Evolutionary conservation across 2,888 invertebrate species (phyloP), one percentile per base, ranked within the genome.

Genomic region (Oscheius sp.): DNA sequence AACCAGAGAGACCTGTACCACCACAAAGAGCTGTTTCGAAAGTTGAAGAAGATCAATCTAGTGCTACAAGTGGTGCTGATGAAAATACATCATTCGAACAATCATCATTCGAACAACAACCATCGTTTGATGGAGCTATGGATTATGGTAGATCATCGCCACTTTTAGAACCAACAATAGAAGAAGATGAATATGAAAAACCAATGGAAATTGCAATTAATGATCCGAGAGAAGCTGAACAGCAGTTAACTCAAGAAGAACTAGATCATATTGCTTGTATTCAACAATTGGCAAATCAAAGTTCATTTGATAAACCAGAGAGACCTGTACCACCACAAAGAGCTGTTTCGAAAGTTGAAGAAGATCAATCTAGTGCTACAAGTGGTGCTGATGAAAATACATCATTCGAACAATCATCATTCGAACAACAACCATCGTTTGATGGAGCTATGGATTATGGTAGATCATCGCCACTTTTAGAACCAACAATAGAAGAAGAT

Each of bases 211-310:
- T 17, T 32, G 5, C 8, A 14, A 36, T 36, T 8, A 14, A 9
- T 9, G 36, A 36, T 12, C 20, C 14, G 24, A 12, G n/a, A 9
- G 26, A n/a, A 9, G 24, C 6, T 26, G 17, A 6, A 1, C 28
- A 51, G 26, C 51, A 28, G 2, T 30, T 51, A 20, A 30, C 74
- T 71, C 59, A 74, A 68, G 70, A 56, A 22, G 74, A 74, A 50
- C 71, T 77, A n/a, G 74, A 72, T 44, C 78, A 78, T 49, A 77
- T 77, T 32, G 72, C 72, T 8, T 59, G 59, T 49, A 72, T 74
- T n/a, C 70, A 72, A 44, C 64, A 49, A 32, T 30, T 74, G 24
- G 74, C 74, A 8, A 64, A 68, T 32, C 72, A 77, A 47, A 64
- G 68, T 2, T 69, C 75, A 20, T 71, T 73, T 57, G 73, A 73